Base-by-base conservation (phyloP, 2,888 invertebrate species). In the Eupithecia insigniata region DNA sequence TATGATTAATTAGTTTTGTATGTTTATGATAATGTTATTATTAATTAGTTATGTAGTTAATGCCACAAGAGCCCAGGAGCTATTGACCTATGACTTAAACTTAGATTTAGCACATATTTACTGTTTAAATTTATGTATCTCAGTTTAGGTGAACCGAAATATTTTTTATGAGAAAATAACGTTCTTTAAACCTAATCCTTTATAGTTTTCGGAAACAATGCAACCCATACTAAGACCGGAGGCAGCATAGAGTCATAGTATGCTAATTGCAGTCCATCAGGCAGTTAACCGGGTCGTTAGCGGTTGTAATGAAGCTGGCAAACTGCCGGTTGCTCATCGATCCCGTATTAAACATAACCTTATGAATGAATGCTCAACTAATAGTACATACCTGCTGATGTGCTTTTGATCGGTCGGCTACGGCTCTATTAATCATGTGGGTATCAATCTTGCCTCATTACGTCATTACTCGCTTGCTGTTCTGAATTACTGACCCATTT, bases 231-330 rank as follows among this genome's bases (percentile, higher is more conserved):
- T 55, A 26, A 55, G 26, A 5, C 22, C 39, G 76, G 70, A 78
- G 72, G 77, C 79, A 75, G 76, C 75, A 74, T 73, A 65, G 68
- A 76, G 74, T 75, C 78, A 80, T 79, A 88, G 87, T 83, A 90
- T 89, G 88, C 85, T 89, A 89, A 91, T 90, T 81, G 87, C 76
- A 81, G 83, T 82, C 84, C 83, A 80, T 80, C 82, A 83, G 77
- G 84, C 83, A 82, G 84, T 85, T 81, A 85, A 83, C 79, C 79
- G 78, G 79, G 84, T 82, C 85, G 85, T 89, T 89, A 87, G 86
- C 72, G 84, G 85, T 81, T 79, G 85, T 87, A 87, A 89, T 89
- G 84, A 84, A 82, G 75, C 74, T 76, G 73, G 72, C 77, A 75
- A 75, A 77, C 71, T 74, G 76, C 72, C 75, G 71, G 72, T 76